phyloP scores from a whole-genome alignment of 2,888 invertebrate species.

The Hirtodrosophila alboralis region DNA sequence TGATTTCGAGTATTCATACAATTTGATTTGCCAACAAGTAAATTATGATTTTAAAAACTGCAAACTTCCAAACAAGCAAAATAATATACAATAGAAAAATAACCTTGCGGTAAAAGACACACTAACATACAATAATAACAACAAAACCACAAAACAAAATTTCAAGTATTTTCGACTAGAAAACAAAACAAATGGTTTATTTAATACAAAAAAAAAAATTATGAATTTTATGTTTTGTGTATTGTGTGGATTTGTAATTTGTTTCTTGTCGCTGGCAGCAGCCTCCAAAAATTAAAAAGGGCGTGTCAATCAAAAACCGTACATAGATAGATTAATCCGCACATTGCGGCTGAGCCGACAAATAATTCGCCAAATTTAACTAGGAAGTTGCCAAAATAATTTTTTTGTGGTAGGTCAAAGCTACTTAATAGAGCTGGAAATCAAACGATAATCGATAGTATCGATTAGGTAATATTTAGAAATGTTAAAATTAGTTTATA shows the following conservation, averaged over 20 bases:
- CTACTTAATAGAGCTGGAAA: slow-evolving; percentile 11
- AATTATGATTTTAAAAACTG: slow-evolving; percentile 62
- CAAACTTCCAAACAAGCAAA: slow-evolving; percentile 35
- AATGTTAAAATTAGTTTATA: no score
- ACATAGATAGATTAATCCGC: slow-evolving; percentile 53
- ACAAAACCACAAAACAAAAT: slow-evolving; percentile 35
- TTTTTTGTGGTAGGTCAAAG: slow-evolving; percentile 65
- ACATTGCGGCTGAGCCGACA: slow-evolving; percentile 24
- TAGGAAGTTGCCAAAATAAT: slow-evolving; percentile 60
- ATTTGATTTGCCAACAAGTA: slow-evolving; percentile 77
- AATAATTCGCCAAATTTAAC: slow-evolving; percentile 35
- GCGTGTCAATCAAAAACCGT: slow-evolving; percentile 63
- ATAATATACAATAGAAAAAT: slow-evolving; percentile 36
- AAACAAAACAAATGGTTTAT: slow-evolving; percentile 74
- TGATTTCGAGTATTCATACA: slow-evolving; percentile 59
- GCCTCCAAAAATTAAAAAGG: slow-evolving; percentile 61
- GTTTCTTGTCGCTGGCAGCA: slow-evolving; percentile 41
- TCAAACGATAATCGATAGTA: no score
- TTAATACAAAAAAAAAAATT: slow-evolving; percentile 52
- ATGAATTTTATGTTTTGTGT: slow-evolving; percentile 38
- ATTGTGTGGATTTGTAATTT: slow-evolving; percentile 21
- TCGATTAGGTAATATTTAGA: no score
- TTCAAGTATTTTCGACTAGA: slow-evolving; percentile 36
- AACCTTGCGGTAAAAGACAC: slow-evolving; percentile 74
- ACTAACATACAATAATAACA: slow-evolving; percentile 36